Conservation (phyloP, 2,113 vertebrate species). For the Percina caprodes region DNA sequence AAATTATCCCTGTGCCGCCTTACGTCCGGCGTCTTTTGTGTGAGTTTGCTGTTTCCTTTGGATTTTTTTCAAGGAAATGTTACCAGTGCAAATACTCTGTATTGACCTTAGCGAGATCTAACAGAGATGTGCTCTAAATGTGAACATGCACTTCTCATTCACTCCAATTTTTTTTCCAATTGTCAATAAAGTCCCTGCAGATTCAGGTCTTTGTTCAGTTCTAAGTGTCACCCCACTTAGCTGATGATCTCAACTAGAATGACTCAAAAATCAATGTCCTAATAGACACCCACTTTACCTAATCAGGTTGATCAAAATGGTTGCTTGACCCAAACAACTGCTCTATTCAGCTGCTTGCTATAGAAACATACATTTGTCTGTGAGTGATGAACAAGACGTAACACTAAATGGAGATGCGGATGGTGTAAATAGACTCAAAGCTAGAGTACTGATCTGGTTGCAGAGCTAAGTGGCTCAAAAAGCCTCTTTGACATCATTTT, state of each 20-base stretch:
- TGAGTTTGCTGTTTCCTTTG: not conserved
- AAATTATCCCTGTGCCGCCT: not conserved
- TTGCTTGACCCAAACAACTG: conserved; percentile 61
- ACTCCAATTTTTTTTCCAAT: no score
- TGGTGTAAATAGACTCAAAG: conserved; percentile 67
- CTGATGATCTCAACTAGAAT: conserved; percentile 64
- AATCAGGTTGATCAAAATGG: conserved; percentile 58
- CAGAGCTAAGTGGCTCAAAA: conserved; percentile 77
- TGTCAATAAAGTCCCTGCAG: conserved; percentile 46
- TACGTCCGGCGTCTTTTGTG: not conserved
- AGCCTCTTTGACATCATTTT: conserved; percentile 73
- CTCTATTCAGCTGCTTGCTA: conserved; percentile 15
- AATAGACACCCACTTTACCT: conserved; percentile 64
- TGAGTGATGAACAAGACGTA: conserved; percentile 59
- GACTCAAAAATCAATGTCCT: conserved; percentile 68
- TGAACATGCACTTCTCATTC: conserved; percentile 14
- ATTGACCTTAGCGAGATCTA: not conserved
- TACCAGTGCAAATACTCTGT: conserved; percentile 40
- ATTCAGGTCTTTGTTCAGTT: conserved; percentile 39
- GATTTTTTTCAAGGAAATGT: conserved; percentile 1
- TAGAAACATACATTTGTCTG: conserved; percentile 44
- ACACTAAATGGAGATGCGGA: conserved; percentile 61
- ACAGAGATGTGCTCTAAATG: conserved; percentile 18
- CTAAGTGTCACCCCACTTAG: conserved; percentile 57
- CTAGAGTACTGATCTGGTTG: conserved; percentile 69